Percentiles rank a stretch among this genome's conserved stretches.
Evolutionary conservation across 1,140 invertebrate genomes (phyloP).

Genomic region (Dryas iulia): DNA sequence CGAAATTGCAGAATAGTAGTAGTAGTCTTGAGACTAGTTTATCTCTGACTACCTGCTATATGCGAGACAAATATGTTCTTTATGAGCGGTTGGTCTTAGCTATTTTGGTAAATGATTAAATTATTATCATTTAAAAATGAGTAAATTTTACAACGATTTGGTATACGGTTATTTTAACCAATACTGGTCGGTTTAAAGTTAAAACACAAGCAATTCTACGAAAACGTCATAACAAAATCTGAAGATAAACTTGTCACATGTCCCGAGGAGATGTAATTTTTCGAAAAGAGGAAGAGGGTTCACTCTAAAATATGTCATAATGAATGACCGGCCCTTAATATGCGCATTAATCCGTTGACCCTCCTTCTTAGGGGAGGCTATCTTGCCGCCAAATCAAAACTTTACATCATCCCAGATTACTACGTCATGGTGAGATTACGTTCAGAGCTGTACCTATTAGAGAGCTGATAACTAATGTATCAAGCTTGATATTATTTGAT

Average conservation of each 20-base stretch:
- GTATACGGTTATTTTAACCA: too few species aligned
- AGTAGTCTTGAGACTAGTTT: too few species aligned
- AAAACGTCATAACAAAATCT: slow-evolving; percentile 1
- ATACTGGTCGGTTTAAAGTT: too few species aligned
- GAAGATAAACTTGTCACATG: slow-evolving; percentile 29
- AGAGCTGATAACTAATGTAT: too few species aligned
- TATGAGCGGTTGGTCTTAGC: too few species aligned
- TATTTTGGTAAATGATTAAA: too few species aligned
- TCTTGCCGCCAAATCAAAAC: slow-evolving; percentile 36
- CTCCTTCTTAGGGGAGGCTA: slow-evolving; percentile 36
- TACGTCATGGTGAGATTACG: slow-evolving; percentile 11
- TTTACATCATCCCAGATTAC: slow-evolving; percentile 30
- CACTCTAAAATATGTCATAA: slow-evolving; percentile 46
- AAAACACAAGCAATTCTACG: background rate
- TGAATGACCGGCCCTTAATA: slow-evolving; percentile 47
- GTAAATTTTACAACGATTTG: too few species aligned
- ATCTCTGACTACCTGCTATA: too few species aligned
- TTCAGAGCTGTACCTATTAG: too few species aligned
- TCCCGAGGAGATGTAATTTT: slow-evolving; percentile 18
- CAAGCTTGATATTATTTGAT: background rate
- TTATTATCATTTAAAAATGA: too few species aligned
- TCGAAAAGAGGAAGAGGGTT: slow-evolving; percentile 29
- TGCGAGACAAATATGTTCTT: too few species aligned
- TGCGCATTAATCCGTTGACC: slow-evolving; percentile 47
- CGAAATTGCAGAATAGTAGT: too few species aligned